Conservation (phyloP, 1,140 invertebrate genomes). For the Dufourea novaeangliae region DNA sequence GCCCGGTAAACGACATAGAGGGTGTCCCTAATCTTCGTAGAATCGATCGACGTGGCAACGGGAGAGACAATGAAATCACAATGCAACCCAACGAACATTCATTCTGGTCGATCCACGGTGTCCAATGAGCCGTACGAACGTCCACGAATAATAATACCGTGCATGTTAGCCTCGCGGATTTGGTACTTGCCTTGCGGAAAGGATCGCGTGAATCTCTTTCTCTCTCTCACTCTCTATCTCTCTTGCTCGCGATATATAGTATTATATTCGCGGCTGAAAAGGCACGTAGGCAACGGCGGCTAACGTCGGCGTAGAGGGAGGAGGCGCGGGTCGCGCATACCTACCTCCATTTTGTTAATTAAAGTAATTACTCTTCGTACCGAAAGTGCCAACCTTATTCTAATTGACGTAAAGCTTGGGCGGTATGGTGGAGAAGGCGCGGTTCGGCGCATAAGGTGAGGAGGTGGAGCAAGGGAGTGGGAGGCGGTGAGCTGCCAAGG, state of each 20-base stretch:
- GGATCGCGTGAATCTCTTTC: constrained; percentile 67
- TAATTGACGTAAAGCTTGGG: constrained; percentile 82
- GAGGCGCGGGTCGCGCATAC: constrained; percentile 69
- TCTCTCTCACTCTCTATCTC: too few species aligned
- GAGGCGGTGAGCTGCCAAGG: constrained; percentile 65
- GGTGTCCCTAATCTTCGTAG: background rate
- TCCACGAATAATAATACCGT: constrained; percentile 26
- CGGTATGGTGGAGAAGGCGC: constrained; percentile 67
- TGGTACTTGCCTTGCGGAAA: constrained; percentile 68
- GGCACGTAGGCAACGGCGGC: constrained; percentile 43
- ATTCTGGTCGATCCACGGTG: too few species aligned
- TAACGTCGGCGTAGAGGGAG: constrained; percentile 59
- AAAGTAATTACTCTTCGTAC: constrained; percentile 84
- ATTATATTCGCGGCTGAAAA: constrained; percentile 53
- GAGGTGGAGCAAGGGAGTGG: constrained; percentile 47
- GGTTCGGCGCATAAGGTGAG: constrained; percentile 61
- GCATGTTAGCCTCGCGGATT: constrained; percentile 52
- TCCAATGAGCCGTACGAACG: constrained; percentile 25
- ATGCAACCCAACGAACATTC: background rate
- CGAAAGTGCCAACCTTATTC: constrained; percentile 83
- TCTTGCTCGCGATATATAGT: constrained; percentile 59
- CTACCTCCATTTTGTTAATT: constrained; percentile 82
- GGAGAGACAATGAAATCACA: background rate
- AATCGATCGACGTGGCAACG: background rate
- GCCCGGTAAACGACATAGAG: background rate